phyloP scores from a whole-genome alignment of 2,797 vertebrate species.

The Ctenosaura bakeri region DNA sequence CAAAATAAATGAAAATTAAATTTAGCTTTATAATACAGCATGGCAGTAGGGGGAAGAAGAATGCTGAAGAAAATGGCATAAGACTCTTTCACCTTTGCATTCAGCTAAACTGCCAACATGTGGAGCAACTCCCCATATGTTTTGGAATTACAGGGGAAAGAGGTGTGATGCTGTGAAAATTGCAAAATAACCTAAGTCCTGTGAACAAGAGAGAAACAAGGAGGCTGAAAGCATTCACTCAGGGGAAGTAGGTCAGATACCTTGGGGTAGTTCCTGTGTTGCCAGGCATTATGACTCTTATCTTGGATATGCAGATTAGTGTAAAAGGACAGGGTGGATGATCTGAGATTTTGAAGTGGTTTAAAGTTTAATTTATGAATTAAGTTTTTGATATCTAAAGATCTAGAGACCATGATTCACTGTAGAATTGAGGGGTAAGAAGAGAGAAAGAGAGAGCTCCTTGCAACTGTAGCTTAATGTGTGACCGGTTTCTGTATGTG shows the following conservation, averaged over 20 bases:
- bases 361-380: slow-evolving; percentile 1
- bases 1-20: slow-evolving; percentile 24
- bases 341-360: not conserved
- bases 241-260: slow-evolving; percentile 22
- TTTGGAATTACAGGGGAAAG: slow-evolving; percentile 45
- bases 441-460: not conserved
- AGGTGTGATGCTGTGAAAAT: slow-evolving; percentile 3
- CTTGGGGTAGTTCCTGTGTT: slow-evolving; percentile 30
- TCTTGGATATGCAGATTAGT: slow-evolving; percentile 21
- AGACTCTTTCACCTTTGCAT: slow-evolving; percentile 27
- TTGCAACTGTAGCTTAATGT: not conserved
- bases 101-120: slow-evolving; percentile 25
- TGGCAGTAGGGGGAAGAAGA: slow-evolving; percentile 12
- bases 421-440: not conserved
- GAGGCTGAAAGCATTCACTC: slow-evolving; percentile 38
- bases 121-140: slow-evolving; percentile 43
- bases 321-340: slow-evolving; percentile 1
- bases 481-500: not conserved
- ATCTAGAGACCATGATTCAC: not conserved
- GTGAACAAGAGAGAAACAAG: slow-evolving; percentile 20
- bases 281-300: not conserved
- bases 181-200: slow-evolving; percentile 30
- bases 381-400: not conserved
- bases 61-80: slow-evolving; percentile 15
- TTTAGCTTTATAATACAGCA: slow-evolving; percentile 33